These are phyloP conservation scores for Centrocercus urophasianus DNA, from an alignment of 2,113 vertebrate species.

Conservation along the genomic window DNA sequence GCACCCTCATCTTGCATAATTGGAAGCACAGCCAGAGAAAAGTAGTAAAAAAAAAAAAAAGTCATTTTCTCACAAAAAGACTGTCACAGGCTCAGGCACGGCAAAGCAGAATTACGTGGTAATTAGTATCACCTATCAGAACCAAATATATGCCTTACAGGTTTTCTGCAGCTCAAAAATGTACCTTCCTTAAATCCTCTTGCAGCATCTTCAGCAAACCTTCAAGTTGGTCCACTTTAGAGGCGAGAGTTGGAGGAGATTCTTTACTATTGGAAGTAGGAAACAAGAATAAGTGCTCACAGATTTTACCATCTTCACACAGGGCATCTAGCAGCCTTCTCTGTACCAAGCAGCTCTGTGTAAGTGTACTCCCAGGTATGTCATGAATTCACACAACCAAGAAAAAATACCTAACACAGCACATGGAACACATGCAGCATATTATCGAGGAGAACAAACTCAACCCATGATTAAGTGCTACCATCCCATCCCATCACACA, in stretches of 20 bases:
- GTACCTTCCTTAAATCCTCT: conserved; percentile 93
- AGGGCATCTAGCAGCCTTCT: neutral
- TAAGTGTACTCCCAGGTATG: neutral
- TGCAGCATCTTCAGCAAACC: conserved; percentile 92
- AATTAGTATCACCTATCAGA: neutral
- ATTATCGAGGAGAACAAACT: neutral
- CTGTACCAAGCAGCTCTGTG: neutral
- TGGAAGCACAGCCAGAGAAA: neutral
- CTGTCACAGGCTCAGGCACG: neutral
- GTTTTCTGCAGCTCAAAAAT: neutral
- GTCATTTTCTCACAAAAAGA: neutral
- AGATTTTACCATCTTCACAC: neutral
- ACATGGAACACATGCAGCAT: neutral
- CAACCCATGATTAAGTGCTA: neutral
- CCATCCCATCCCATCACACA: neutral
- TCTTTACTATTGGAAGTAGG: conserved; percentile 83
- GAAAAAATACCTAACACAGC: neutral
- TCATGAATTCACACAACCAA: neutral
- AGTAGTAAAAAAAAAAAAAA: neutral
- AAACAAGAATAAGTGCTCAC: neutral
- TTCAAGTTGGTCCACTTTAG: conserved; percentile 93
- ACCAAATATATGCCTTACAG: neutral
- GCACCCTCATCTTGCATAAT: neutral
- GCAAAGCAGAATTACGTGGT: neutral
- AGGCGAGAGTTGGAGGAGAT: conserved; percentile 87